phyloP scores from a whole-genome alignment of 2,797 vertebrate genomes.

The Lepus oiostolus region DNA sequence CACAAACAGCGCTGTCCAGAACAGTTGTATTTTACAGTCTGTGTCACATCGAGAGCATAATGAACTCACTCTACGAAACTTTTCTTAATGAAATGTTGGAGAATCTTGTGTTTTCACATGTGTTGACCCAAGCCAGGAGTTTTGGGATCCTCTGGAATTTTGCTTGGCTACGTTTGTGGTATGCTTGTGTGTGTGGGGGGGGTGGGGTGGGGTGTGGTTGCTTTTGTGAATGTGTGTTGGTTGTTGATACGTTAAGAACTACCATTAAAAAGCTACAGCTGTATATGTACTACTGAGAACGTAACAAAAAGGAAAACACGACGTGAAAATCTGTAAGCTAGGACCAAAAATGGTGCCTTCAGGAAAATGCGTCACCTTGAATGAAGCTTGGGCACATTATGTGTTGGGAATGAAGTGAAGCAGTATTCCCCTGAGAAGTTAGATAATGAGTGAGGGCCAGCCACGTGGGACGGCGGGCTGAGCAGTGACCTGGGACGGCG shows the following conservation, averaged over 20 bases:
- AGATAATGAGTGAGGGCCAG: neutral
- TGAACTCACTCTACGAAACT: neutral
- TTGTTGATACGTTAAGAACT: neutral
- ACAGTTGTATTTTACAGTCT: neutral
- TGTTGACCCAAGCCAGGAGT: neutral
- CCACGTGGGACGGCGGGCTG: too few relatives aligned
- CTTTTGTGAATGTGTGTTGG: neutral
- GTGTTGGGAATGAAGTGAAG: neutral
- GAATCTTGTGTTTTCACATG: neutral
- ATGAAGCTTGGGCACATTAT: neutral
- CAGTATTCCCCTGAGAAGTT: neutral
- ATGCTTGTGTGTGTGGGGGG: too few relatives aligned
- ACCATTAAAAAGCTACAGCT: neutral
- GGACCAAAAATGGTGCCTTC: neutral
- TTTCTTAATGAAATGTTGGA: neutral
- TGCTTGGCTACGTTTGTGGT: neutral
- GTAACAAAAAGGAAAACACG: neutral
- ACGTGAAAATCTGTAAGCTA: neutral
- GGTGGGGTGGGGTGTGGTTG: rapidly evolving
- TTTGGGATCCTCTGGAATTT: neutral
- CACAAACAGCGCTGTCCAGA: neutral
- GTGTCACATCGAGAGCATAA: neutral
- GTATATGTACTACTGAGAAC: neutral
- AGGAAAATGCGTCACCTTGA: neutral
- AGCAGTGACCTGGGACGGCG: too few relatives aligned